phyloP scores from a whole-genome alignment of 2,113 vertebrate genomes.

The Nipponia nippon region DNA sequence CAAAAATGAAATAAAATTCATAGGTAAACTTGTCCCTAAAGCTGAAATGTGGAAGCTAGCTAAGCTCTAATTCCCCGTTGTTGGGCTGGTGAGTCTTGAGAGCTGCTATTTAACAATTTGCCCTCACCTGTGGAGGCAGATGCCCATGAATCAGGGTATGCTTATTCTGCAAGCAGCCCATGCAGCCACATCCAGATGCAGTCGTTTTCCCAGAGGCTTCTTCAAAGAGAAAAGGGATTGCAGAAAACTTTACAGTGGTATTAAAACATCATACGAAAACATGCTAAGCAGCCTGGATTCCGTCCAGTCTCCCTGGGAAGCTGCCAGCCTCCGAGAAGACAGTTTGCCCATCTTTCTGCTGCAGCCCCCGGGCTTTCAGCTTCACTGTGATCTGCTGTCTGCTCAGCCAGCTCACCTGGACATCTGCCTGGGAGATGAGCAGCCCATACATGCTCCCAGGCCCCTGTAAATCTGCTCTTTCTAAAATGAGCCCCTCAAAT shows the following conservation, averaged over 20 bases:
- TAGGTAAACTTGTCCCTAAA: neutral
- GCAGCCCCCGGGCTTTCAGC: neutral
- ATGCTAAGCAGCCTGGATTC: neutral
- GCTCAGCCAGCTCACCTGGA: neutral
- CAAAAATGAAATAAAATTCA: neutral
- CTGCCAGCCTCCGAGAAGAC: neutral
- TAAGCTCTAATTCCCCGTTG: neutral
- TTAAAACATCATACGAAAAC: neutral
- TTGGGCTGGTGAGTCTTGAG: too few relatives aligned
- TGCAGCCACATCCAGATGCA: neutral
- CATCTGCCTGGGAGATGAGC: rapidly evolving
- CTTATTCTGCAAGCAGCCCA: neutral
- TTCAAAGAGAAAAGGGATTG: neutral
- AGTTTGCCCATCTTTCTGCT: rapidly evolving
- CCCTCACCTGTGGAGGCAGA: neutral
- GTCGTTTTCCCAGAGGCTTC: neutral
- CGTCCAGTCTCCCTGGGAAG: neutral
- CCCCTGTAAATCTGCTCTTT: neutral
- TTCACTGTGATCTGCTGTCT: rapidly evolving
- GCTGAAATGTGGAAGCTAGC: neutral
- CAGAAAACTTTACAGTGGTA: rapidly evolving
- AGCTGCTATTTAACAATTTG: neutral
- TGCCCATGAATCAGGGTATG: neutral
- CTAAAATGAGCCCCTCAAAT: neutral
- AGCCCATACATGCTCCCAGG: rapidly evolving